Conservation (phyloP, 2,888 invertebrate species). For the Drosophila subquinaria region DNA sequence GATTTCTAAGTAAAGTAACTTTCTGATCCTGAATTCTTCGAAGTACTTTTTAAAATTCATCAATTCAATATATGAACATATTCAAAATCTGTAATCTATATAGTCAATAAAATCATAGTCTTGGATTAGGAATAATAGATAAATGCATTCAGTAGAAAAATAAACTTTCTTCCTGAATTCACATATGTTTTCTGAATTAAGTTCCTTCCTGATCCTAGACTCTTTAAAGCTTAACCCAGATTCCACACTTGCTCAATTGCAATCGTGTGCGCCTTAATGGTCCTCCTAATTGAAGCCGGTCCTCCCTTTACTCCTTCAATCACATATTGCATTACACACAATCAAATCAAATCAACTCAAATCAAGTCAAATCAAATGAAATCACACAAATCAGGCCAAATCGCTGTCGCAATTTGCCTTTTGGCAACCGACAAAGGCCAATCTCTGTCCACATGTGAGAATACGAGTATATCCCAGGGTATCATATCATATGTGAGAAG, state of each 20-base stretch:
- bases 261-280: neutral
- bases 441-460: neutral
- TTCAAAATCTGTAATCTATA: too few species aligned
- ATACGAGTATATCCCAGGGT: conserved; percentile 26
- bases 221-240: neutral
- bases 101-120: too few species aligned
- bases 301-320: neutral
- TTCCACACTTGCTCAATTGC: neutral
- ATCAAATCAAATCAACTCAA: conserved; percentile 61
- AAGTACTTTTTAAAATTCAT: neutral
- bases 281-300: conserved; percentile 25
- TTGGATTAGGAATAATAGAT: neutral
- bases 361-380: conserved; percentile 67
- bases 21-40: neutral
- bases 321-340: conserved; percentile 59
- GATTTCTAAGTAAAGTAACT: neutral
- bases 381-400: conserved; percentile 78
- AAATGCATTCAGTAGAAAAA: neutral
- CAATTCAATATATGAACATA: too few species aligned
- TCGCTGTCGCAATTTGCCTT: conserved; percentile 72
- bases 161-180: neutral
- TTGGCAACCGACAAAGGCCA: conserved; percentile 32
- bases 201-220: neutral
- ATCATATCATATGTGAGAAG: conserved; percentile 16
- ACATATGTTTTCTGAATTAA: too few species aligned